A percentile compares a stretch with the other conserved stretches of the same genome.
Conservation (phyloP, 2,113 vertebrate species). For the Tetraodon nigroviridis region DNA sequence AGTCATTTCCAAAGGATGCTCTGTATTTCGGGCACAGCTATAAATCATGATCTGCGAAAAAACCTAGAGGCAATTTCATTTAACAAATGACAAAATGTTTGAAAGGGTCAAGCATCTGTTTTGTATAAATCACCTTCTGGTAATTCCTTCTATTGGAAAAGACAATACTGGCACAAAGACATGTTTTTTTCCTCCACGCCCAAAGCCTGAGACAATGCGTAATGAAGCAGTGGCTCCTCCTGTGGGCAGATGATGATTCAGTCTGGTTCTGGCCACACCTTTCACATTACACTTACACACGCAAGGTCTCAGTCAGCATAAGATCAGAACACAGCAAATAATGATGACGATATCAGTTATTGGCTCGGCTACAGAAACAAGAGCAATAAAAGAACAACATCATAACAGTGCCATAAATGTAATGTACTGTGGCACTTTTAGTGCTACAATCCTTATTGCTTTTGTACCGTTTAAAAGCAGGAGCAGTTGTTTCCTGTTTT, state of each 20-base stretch:
- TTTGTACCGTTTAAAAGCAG: no score
- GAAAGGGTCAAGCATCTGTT: not conserved
- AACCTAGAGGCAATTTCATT: conserved; percentile 12
- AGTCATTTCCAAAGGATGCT: conserved; percentile 40
- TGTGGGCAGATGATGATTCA: not conserved
- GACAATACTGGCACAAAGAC: not conserved
- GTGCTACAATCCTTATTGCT: no score
- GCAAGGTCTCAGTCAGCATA: not conserved
- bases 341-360: conserved; percentile 11
- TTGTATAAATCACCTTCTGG: no score
- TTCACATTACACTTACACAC: not conserved
- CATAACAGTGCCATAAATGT: conserved; percentile 7
- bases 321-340: conserved; percentile 28
- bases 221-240: not conserved
- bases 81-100: not conserved
- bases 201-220: not conserved
- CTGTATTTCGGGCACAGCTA: conserved; percentile 33
- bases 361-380: conserved; percentile 12
- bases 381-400: conserved; percentile 11
- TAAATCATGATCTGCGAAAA: conserved; percentile 45
- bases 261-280: not conserved
- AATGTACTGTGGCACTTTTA: not conserved
- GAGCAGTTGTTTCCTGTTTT: no score
- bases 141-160: not conserved
- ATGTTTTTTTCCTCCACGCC: not conserved